Percentiles rank a stretch among this genome's conserved stretches.
These are phyloP conservation scores for Spisula subtruncata DNA, from an alignment of 2,888 invertebrate species.

Conservation along the genomic window DNA sequence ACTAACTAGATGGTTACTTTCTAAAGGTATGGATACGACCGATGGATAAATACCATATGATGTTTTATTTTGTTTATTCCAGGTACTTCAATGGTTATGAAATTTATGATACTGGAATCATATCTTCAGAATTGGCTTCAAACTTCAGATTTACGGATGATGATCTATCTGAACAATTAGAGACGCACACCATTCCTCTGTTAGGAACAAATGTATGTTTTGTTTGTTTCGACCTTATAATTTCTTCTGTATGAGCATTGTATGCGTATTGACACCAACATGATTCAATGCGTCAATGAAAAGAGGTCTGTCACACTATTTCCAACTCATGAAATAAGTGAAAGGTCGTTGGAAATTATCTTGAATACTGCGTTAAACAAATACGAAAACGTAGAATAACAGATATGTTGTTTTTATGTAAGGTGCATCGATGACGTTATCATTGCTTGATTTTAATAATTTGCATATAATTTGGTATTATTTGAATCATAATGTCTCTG, in stretches of 20 bases:
- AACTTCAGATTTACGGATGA: constrained; percentile 22
- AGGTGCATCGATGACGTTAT: background rate
- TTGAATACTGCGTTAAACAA: too few relatives aligned
- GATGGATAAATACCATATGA: background rate
- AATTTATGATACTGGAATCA: constrained; percentile 23
- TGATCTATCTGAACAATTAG: background rate
- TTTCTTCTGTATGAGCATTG: background rate
- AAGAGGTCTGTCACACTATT: background rate
- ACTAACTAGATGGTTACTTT: too few relatives aligned
- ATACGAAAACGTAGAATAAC: too few relatives aligned
- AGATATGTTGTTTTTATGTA: too few relatives aligned
- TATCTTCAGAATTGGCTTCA: background rate
- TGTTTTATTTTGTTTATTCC: background rate
- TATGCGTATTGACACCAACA: too few relatives aligned
- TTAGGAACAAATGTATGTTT: background rate
- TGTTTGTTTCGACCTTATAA: too few relatives aligned
- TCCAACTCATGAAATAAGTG: background rate
- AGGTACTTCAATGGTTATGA: constrained; percentile 27
- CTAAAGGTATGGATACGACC: background rate
- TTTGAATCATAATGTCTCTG: background rate
- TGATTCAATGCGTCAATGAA: background rate
- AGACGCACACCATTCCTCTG: background rate
- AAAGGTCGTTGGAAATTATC: background rate
- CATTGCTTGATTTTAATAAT: background rate
- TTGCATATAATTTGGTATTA: background rate